Conservation (phyloP, 1,140 invertebrate species). For the Marisa cornuarietis region DNA sequence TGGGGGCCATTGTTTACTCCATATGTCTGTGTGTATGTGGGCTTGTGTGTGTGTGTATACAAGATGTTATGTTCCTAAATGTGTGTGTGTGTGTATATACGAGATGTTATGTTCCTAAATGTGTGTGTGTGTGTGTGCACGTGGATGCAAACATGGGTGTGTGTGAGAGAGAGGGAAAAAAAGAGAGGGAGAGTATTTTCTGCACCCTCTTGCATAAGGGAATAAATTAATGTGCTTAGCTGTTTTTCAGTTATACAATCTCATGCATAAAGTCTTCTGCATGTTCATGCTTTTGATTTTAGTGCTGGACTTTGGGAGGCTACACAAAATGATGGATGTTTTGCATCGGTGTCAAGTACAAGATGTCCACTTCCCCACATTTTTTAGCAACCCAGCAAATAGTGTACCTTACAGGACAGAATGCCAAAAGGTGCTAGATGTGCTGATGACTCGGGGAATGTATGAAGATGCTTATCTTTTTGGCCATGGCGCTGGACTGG, state of each 20-base stretch:
- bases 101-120: too few relatives aligned
- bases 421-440: conserved; percentile 21
- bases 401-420: neutral
- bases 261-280: too few relatives aligned
- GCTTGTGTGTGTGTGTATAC: neutral
- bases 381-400: conserved; percentile 24
- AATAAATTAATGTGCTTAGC: too few relatives aligned
- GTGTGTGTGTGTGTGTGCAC: neutral
- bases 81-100: neutral
- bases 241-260: too few relatives aligned
- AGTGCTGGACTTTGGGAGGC: conserved; percentile 56
- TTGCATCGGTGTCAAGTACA: conserved; percentile 38
- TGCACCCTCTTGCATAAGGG: too few relatives aligned
- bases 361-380: conserved; percentile 33
- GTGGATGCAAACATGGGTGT: neutral
- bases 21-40: neutral
- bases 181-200: too few relatives aligned
- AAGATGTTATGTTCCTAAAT: too few relatives aligned
- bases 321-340: conserved; percentile 45
- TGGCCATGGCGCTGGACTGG: conserved; percentile 17
- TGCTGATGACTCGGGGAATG: conserved; percentile 19
- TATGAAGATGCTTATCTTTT: conserved; percentile 19
- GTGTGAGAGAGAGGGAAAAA: too few relatives aligned
- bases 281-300: conserved; percentile 14
- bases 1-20: conserved; percentile 22